Evolutionary conservation across 2,888 invertebrate species (phyloP), one percentile per base, ranked within the genome.

Genomic region (Acleris literana): DNA sequence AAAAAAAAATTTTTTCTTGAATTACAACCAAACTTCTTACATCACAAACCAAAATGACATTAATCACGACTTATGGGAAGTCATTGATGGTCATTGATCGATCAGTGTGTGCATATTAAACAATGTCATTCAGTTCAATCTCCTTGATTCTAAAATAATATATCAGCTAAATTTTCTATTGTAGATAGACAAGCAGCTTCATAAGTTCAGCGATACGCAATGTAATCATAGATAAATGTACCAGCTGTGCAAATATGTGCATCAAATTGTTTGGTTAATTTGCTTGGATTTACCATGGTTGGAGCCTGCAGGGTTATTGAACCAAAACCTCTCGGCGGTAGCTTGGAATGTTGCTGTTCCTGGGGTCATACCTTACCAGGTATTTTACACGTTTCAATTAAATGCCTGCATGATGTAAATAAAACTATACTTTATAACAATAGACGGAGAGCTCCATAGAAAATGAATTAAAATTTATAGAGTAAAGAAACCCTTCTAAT

Each of bases 341-440:
- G 9, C 1, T 20, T 16, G 55, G 55, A 4, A 7, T n/a, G 3
- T 39, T 16, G 55, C 55, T 7, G 5, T 16, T 6, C 3, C 20
- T 16, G 55, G 55, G 0, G 5, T 16, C 39, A 55, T 55, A 55
- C 55, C 55, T 43, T 55, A 55, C 43, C 55, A 55, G 43, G 55
- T 55, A 55, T 17, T 46, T 46, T 16, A 17, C 46, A 46, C 7
- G 6, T 44, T 44, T n/a, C 33, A 11, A 13, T 39, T 9, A 39
- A 1, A 39, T 13, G 39, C 39, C 13, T 39, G 39, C 39, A 39
- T 39, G 13, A 39, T 39, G 13, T 13, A 39, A 13, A 4, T 39
- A 13, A 33, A 11, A 33, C 33, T 33, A 16, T 44, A 13, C 5
- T 16, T n/a, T 44, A 29, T 29, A 29, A 29, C 29, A 29, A 7